Evolutionary conservation across 2,113 vertebrate genomes (phyloP), one percentile per base, ranked within the genome.

Genomic region (Pteropus alecto): DNA sequence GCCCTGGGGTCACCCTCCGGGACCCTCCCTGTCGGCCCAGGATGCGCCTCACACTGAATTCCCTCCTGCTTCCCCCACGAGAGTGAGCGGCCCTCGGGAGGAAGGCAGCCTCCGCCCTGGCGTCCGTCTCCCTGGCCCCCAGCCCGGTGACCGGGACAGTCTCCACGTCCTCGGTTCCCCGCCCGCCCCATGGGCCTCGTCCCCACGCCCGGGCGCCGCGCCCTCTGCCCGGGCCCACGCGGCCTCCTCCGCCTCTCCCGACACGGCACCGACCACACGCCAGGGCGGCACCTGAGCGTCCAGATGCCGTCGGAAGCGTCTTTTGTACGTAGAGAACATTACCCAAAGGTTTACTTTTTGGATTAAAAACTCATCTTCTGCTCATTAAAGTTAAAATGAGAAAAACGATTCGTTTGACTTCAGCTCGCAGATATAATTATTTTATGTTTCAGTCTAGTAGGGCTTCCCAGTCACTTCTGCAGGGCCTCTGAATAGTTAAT

Each of bases 311-410:
- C 54, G n/a, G 78, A 70, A 58, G 35, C 38, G 38, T 19, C n/a
- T 88, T 78, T 63, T n/a, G 22, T 22, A 21, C 15, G 8, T 28
- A 60, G 26, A 48, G 87, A 85, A 82, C 22, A 51, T 6, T 38
- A 65, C 12, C 26, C 19, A 28, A 38, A 65, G 38, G 24, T 46
- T 96, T 74, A 24, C 70, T 28, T 63, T 70, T 87, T 70, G 46
- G 51, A 33, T 91, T 74, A 61, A 95, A 96, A 60, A 51, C 88
- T 24, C 51, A 54, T 77, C 41, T 41, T 63, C 30, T 24, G 30
- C 41, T 68, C 73, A 48, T 18, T 81, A 85, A 81, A 94, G 73
- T 89, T 67, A 94, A 85, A 82, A 68, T 35, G 48, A 41, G 43
- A 77, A 93, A 89, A 61, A 58, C 4, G 0, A 13, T 26, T 35